Evolutionary conservation across 2,113 vertebrate species (phyloP), one percentile per base, ranked within the genome.

Genomic region (Leptodactylus fuscus): DNA sequence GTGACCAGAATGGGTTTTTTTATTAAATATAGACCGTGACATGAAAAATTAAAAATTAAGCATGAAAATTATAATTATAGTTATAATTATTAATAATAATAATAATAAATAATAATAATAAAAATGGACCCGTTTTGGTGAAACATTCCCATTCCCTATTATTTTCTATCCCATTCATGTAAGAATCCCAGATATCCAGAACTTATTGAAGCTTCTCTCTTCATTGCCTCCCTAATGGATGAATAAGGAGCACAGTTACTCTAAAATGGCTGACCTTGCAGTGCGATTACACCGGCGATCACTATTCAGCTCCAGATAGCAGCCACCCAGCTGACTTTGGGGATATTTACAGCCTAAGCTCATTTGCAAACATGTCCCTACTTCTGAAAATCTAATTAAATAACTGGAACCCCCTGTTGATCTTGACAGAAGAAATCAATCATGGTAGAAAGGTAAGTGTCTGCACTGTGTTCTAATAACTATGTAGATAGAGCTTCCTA

Each of bases 381-480:
- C 38, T 51, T 44, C 67, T 46, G 65, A 80, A 86, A 86, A 86
- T 86, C 62, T 81, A 86, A 86, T 86, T 80, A 80, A 86, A 81
- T 81, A 80, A 80, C 84, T 81, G 76, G 67, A 81, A 70, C 77
- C 84, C 77, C 77, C 84, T 81, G 77, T 81, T 71, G 84, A 71
- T 86, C 67, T 86, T 81, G 65, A 86, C 78, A 81, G 84, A 65
- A 86, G 44, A 81, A 86, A 80, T 86, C 84, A 86, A 86, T 86
- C 76, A 81, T 11, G 27, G 67, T 34, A 73, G 77, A 81, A 81
- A 86, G 84, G 84, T 58, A 70, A 71, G 78, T 86, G 62, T 81
- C 84, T 86, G 49, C 77, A 46, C 65, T 36, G 65, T 74, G 32
- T 81, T 80, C 74, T 79, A 53, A 55, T 85, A 69, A 41, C 75